Conservation (phyloP, 2,888 invertebrate genomes). For the Hetaerina titia region DNA sequence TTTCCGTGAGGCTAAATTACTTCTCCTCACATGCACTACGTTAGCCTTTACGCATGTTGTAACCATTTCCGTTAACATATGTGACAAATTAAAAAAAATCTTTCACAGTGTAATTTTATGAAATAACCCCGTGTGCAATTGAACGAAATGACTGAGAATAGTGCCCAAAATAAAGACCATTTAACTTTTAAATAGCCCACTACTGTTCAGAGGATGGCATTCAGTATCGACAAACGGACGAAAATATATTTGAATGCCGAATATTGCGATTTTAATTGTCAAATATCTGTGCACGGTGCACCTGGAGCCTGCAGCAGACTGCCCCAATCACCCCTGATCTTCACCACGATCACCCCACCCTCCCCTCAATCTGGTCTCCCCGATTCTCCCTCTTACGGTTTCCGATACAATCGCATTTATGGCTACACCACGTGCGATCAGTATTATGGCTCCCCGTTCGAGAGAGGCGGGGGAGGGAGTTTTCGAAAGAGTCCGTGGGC, state of each 20-base stretch:
- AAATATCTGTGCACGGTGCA: background rate
- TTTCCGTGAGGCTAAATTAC: no score
- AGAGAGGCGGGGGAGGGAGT: background rate
- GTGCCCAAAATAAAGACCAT: background rate
- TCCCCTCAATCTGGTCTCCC: background rate
- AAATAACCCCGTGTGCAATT: no score
- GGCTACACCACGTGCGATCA: slow-evolving; percentile 24
- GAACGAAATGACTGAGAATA: no score
- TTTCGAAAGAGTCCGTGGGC: background rate
- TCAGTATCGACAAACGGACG: background rate
- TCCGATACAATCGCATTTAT: slow-evolving; percentile 39
- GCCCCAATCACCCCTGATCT: background rate
- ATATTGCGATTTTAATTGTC: background rate
- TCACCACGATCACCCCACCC: background rate
- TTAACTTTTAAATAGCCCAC: background rate
- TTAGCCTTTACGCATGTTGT: no score
- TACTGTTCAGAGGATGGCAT: background rate
- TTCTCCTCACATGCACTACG: no score
- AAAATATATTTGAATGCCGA: background rate
- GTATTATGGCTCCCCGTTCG: background rate
- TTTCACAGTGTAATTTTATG: no score
- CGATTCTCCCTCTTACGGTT: background rate
- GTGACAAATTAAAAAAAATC: no score
- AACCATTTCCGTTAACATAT: no score
- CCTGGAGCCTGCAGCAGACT: background rate